A percentile compares a stretch with the other conserved stretches of the same genome.
These are phyloP conservation scores for Ivindomyrus marchei DNA, from an alignment of 2,113 vertebrate genomes.

Conservation along the genomic window DNA sequence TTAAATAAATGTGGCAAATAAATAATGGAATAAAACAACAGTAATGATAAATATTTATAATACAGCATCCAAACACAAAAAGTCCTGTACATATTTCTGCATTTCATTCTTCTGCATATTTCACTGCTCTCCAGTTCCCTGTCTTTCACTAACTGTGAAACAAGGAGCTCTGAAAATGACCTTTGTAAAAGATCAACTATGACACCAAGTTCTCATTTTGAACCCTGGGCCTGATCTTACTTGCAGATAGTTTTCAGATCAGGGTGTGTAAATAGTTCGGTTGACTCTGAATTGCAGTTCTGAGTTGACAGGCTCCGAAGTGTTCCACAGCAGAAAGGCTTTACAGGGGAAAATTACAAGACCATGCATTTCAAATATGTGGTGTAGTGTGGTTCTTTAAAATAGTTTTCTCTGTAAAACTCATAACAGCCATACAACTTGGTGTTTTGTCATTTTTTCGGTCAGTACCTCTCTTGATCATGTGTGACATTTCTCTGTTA, in stretches of 20 bases:
- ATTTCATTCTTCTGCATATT: background rate
- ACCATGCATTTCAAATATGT: background rate
- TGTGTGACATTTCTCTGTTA: background rate
- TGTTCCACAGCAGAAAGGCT: background rate
- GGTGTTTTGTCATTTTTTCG: background rate
- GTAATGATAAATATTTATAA: conserved; percentile 7
- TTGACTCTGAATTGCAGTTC: too few relatives aligned
- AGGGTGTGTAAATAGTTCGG: background rate
- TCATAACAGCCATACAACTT: background rate
- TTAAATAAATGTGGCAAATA: background rate
- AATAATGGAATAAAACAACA: background rate
- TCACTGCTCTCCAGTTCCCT: background rate
- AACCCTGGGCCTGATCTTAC: background rate
- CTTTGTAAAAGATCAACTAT: background rate
- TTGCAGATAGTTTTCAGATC: background rate
- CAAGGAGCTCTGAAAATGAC: background rate
- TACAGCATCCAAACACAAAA: background rate
- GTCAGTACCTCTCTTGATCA: background rate
- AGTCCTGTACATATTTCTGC: background rate
- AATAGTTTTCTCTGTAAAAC: background rate
- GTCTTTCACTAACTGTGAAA: background rate
- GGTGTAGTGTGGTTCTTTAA: background rate
- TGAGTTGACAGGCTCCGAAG: background rate
- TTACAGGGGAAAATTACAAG: background rate
- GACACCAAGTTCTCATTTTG: background rate